phyloP scores from a whole-genome alignment of 2,113 vertebrate genomes.

The Toxotes jaculatrix region DNA sequence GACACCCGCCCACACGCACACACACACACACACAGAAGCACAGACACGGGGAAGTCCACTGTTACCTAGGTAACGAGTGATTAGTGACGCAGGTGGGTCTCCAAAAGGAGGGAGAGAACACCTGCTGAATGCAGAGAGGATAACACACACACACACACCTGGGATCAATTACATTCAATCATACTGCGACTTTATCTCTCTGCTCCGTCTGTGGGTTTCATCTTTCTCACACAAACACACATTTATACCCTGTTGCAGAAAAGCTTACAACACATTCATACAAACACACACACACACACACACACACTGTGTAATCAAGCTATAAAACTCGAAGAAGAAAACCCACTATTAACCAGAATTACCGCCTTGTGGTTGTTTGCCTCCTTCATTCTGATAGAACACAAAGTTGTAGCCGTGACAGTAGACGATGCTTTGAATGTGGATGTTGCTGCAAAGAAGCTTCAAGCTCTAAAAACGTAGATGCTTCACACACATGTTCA shows the following conservation, averaged over 20 bases:
- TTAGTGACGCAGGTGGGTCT: constrained; percentile 78
- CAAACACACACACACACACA: background rate
- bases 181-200: background rate
- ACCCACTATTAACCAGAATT: no score
- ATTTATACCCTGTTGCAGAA: background rate
- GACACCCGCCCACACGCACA: constrained; percentile 53
- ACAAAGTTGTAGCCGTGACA: no score
- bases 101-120: constrained; percentile 57
- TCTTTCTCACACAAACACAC: background rate
- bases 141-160: constrained; percentile 36
- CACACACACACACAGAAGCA: constrained; percentile 16
- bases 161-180: constrained; percentile 46
- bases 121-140: constrained; percentile 73
- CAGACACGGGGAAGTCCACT: constrained; percentile 68
- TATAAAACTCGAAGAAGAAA: background rate
- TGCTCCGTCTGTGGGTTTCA: background rate
- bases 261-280: no score
- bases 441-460: no score
- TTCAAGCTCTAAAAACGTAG: no score
- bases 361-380: no score
- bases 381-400: no score
- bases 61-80: constrained; percentile 76
- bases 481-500: no score
- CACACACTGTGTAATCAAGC: background rate
- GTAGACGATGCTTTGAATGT: no score